Conservation (phyloP, 2,113 vertebrate species). For the Octodon degus region DNA sequence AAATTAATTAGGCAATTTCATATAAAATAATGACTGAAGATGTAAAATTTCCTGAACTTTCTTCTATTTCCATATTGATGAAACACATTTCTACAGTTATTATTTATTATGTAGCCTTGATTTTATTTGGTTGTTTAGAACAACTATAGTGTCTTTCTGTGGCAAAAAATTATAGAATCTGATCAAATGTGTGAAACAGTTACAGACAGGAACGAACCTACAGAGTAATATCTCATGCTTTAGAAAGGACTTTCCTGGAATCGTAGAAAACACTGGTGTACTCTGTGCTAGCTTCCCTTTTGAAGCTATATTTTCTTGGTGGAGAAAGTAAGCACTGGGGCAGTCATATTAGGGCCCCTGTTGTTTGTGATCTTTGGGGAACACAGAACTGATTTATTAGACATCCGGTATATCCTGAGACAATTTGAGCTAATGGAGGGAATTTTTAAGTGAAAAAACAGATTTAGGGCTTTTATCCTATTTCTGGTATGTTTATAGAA, state of each 20-base stretch:
- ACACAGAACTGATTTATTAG: background rate
- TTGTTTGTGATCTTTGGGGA: background rate
- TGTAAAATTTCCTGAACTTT: background rate
- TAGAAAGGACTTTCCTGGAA: background rate
- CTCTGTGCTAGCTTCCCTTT: background rate
- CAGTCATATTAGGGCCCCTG: background rate
- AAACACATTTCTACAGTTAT: background rate
- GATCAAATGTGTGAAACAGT: constrained; percentile 9
- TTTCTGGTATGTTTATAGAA: background rate
- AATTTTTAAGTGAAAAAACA: background rate
- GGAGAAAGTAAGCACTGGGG: background rate
- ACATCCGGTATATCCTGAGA: background rate
- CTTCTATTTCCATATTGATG: background rate
- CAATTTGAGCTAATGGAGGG: background rate
- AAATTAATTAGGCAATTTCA: constrained; percentile 28
- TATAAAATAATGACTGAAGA: constrained; percentile 43
- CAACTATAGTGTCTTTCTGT: background rate
- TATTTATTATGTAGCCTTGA: background rate
- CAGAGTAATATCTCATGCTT: background rate
- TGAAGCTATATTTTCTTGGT: background rate
- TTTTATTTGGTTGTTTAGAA: constrained; percentile 1
- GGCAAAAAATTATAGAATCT: constrained; percentile 13
- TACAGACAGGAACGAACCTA: background rate
- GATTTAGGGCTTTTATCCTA: background rate
- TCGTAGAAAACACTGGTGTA: background rate